Evolutionary conservation across 2,113 vertebrate species (phyloP), one percentile per base, ranked within the genome.

Genomic region (Ameiurus melas): DNA sequence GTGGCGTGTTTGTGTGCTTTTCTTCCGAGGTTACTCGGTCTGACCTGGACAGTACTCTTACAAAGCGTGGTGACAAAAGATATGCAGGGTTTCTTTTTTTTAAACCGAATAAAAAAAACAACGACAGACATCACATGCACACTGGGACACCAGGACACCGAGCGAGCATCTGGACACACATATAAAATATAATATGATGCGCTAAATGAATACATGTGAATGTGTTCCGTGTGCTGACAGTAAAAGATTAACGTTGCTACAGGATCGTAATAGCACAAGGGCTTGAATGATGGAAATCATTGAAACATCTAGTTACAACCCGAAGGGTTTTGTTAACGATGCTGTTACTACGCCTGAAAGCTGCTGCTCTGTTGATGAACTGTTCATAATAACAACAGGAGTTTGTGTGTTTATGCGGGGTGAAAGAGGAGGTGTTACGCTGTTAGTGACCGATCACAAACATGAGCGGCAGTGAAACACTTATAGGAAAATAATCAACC

Each of bases 1-100:
- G 30, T 33, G 60, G 55, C 36, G n/a, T 80, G 78, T 84, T 58
- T 73, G 53, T 73, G 64, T 87, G 86, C 71, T 68, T 87, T 62
- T 43, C 8, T 75, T 60, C 30, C 5, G n/a, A 47, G 36, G 6
- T 16, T n/a, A 27, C 36, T 86, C 36, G 3, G 85, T 20, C 51
- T 58, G 75, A n/a, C 4, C 51, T 27, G n/a, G 57, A 77, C 25
- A 47, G 39, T n/a, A 87, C 55, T 25, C 20, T 55, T 36, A 73
- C 43, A n/a, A n/a, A 68, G 68, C 47, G 71, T 71, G 68, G 30
- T 17, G 20, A 57, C 6, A n/a, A 81, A 36, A 47, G 39, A 20
- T 30, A 57, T 81, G 47, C 51, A 39, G 20, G 60, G n/a, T n/a
- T n/a, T n/a, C n/a, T n/a, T n/a, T n/a, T n/a, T n/a, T n/a, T n/a